Conservation (phyloP, 2,888 invertebrate species). For the Stenotaenia linearis region DNA sequence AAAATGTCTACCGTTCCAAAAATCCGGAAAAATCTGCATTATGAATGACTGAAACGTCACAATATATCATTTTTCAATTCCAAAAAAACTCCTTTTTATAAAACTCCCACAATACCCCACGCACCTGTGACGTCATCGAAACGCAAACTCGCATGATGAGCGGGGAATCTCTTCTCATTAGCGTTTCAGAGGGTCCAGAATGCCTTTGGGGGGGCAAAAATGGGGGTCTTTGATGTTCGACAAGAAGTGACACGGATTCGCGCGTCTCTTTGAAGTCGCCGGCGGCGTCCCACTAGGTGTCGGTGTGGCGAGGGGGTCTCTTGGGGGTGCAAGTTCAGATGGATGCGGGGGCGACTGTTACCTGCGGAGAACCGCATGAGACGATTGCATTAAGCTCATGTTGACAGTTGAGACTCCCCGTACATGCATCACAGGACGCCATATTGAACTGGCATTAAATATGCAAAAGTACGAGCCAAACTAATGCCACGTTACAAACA, state of each 20-base stretch:
- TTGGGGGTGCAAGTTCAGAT: not conserved
- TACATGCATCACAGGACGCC: constrained; percentile 5
- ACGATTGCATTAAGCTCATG: constrained; percentile 6
- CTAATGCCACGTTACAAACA: not conserved
- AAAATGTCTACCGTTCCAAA: not conserved
- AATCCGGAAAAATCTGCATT: not conserved
- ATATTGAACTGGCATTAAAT: constrained; percentile 1
- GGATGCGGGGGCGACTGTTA: constrained; percentile 11
- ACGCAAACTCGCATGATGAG: not conserved
- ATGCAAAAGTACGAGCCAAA: not conserved
- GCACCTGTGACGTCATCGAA: not conserved
- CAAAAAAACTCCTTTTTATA: not conserved
- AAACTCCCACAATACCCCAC: too few species aligned
- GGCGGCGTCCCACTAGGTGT: constrained; percentile 14
- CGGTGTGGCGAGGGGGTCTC: constrained; percentile 6
- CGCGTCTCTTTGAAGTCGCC: constrained; percentile 11
- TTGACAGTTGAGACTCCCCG: constrained; percentile 2
- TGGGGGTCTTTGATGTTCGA: constrained; percentile 2
- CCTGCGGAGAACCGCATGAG: constrained; percentile 11
- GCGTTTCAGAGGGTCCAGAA: not conserved
- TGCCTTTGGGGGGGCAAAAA: constrained; percentile 10
- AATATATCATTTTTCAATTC: not conserved
- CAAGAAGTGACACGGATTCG: constrained; percentile 8
- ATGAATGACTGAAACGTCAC: not conserved
- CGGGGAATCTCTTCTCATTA: not conserved